Percentiles rank a stretch among this genome's conserved stretches.
These are phyloP conservation scores for Ectobius pallidus DNA, from an alignment of 2,888 invertebrate genomes.

Conservation along the genomic window DNA sequence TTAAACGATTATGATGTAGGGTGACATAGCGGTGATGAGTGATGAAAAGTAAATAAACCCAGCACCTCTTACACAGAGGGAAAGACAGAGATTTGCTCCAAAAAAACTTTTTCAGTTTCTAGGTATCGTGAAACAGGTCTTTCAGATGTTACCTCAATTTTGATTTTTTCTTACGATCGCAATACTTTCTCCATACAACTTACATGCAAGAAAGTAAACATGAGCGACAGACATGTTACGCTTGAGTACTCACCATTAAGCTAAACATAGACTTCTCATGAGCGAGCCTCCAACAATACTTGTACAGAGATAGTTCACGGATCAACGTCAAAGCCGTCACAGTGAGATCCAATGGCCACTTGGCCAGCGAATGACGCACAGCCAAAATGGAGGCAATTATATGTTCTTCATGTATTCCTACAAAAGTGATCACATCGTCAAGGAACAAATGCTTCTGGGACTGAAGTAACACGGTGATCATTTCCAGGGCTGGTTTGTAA, in stretches of 20 bases:
- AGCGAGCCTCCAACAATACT: background rate
- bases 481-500: constrained; percentile 12
- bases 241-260: constrained; percentile 2
- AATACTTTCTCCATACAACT: too few relatives aligned
- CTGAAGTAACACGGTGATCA: background rate
- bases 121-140: too few relatives aligned
- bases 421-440: constrained; percentile 3
- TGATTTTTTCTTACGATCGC: too few relatives aligned
- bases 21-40: too few relatives aligned
- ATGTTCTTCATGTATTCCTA: constrained; percentile 15
- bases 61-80: too few relatives aligned
- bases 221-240: too few relatives aligned
- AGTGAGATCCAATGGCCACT: constrained; percentile 9
- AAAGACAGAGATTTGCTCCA: too few relatives aligned
- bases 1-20: too few relatives aligned
- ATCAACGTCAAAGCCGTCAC: background rate
- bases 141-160: too few relatives aligned
- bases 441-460: constrained; percentile 2
- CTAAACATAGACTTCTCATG: constrained; percentile 9
- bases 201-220: too few relatives aligned
- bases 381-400: background rate
- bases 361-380: background rate
- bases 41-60: too few relatives aligned
- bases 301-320: background rate
- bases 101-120: too few relatives aligned